Conservation (phyloP, 2,888 invertebrate species). For the Latrodectus elegans region DNA sequence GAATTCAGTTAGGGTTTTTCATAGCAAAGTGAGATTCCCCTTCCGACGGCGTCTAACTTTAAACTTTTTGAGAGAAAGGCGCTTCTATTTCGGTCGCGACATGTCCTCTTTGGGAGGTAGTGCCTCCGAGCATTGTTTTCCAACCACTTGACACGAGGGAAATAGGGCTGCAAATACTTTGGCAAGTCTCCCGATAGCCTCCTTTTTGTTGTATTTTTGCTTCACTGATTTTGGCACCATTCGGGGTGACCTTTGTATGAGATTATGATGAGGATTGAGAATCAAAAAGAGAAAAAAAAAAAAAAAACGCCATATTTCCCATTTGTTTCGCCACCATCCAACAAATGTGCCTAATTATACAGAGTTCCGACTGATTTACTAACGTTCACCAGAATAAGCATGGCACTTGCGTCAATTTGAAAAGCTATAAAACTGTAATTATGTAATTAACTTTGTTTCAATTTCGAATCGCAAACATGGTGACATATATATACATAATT, state of each 20-base stretch:
- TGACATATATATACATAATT: no score
- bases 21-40: background rate
- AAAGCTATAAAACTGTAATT: no score
- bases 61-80: conserved; percentile 18
- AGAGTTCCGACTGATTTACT: no score
- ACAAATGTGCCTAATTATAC: no score
- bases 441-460: no score
- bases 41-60: conserved; percentile 42
- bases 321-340: no score
- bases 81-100: conserved; percentile 47
- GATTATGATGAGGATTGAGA: background rate
- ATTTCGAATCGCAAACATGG: no score
- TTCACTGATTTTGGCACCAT: conserved; percentile 29
- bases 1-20: no score
- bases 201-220: conserved; percentile 34
- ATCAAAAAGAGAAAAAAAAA: no score
- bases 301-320: no score
- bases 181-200: conserved; percentile 33
- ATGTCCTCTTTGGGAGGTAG: conserved; percentile 16
- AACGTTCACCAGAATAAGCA: no score
- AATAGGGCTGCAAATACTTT: conserved; percentile 34
- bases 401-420: no score
- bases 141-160: conserved; percentile 46
- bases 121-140: conserved; percentile 45
- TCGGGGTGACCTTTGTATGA: conserved; percentile 50